Evolutionary conservation across 2,888 invertebrate species (phyloP), one percentile per base, ranked within the genome.

Genomic region (Galeruca laticollis): DNA sequence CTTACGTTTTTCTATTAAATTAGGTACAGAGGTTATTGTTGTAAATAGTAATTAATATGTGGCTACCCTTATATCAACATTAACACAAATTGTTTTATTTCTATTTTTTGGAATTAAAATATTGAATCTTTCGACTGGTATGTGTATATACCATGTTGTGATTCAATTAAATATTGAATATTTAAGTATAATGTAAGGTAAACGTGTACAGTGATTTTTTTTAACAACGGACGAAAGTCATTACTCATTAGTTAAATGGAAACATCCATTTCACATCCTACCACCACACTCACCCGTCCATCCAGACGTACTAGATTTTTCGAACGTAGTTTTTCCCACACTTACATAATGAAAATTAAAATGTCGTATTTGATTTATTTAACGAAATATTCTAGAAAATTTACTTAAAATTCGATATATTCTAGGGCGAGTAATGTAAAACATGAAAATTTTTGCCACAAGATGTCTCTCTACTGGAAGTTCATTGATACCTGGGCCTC

Each of bases 391-490:
- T 72, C 47, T 40, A 52, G 62, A 59, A 60, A 68, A 70, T 70
- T 72, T 56, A 65, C 62, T 65, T 67, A 75, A 75, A 75, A 75
- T 72, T 75, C 73, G 68, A 75, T 75, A n/a, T n/a, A 73, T 75
- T 73, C 66, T 64, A 73, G 74, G 74, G 74, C 74, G 70, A 74
- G 71, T 67, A 71, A 70, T 73, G 74, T 73, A 71, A 65, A 67
- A 77, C 77, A 78, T 74, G 73, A 75, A 76, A 76, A 76, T 76
- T 81, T 79, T 77, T 78, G 81, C 82, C 86, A 86, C 90, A 90
- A 90, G 88, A 90, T 90, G 90, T 90, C 90, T 89, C 89, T 90
- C 88, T 72, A 77, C 73, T 86, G 87, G 87, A 88, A 89, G 86
- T 86, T 86, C 89, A 89, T 88, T 84, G 85, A 83, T 84, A 84